phyloP scores from a whole-genome alignment of 2,797 vertebrate species.

The Sphenopsis melanotis region DNA sequence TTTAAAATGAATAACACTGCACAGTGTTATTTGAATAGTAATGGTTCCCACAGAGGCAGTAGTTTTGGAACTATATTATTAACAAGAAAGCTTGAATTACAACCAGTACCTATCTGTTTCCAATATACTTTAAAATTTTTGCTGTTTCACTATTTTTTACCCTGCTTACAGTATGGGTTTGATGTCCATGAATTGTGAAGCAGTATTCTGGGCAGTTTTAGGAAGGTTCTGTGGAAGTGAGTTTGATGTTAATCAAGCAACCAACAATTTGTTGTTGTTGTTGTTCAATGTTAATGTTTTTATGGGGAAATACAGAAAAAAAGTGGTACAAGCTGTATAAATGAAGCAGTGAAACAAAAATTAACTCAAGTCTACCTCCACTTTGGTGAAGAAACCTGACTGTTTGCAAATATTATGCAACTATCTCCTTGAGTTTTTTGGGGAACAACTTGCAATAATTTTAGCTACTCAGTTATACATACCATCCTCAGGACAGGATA shows the following conservation, averaged over 20 bases:
- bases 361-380: background rate
- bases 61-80: slow-evolving; percentile 24
- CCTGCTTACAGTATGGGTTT: background rate
- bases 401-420: background rate
- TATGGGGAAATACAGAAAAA: background rate
- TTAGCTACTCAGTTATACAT: background rate
- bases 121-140: background rate
- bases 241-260: slow-evolving; percentile 21
- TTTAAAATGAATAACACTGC: background rate
- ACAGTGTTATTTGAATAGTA: slow-evolving; percentile 26
- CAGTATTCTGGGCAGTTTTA: background rate
- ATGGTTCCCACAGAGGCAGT: slow-evolving; percentile 7
- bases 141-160: background rate
- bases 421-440: background rate
- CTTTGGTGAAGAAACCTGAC: background rate
- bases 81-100: slow-evolving; percentile 30
- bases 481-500: background rate
- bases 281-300: slow-evolving; percentile 7
- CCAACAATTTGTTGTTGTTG: background rate
- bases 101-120: background rate
- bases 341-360: background rate
- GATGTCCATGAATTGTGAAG: background rate
- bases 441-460: background rate
- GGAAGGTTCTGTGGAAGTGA: background rate
- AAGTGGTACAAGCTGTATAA: background rate